phyloP scores from a whole-genome alignment of 2,797 vertebrate genomes.

The Spinus olivaceus region DNA sequence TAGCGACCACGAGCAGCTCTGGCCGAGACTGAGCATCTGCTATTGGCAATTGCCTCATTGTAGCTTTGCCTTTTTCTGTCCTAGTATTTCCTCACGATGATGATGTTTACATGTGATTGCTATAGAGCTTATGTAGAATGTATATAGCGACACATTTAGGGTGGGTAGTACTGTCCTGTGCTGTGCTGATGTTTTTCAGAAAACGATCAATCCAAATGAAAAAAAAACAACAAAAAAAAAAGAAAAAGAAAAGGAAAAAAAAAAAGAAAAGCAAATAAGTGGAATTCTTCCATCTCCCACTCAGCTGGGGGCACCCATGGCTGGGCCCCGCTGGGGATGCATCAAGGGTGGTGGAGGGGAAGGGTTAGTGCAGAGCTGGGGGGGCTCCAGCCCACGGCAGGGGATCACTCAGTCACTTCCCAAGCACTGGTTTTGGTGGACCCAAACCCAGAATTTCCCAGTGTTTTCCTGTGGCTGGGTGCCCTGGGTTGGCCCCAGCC shows the following conservation, averaged over 20 bases:
- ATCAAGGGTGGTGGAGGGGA: constrained; percentile 69
- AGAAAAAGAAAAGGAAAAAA: not conserved
- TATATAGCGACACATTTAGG: constrained; percentile 72
- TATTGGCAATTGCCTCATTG: constrained; percentile 77
- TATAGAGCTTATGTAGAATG: constrained; percentile 78
- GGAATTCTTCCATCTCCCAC: constrained; percentile 82
- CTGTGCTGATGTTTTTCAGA: constrained; percentile 76
- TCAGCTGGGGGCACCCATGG: not conserved
- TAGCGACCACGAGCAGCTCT: constrained; percentile 32
- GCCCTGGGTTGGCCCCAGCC: not conserved
- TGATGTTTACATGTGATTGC: constrained; percentile 83
- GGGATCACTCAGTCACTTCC: not conserved
- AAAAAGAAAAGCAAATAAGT: constrained; percentile 47
- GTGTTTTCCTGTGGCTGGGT: not conserved
- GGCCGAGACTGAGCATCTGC: constrained; percentile 71
- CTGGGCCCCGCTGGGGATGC: constrained; percentile 72
- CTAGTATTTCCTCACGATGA: constrained; percentile 77
- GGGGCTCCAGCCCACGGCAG: not conserved
- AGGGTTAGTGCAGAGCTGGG: constrained; percentile 48
- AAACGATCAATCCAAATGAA: constrained; percentile 46
- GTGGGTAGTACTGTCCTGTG: constrained; percentile 77
- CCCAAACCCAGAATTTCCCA: not conserved
- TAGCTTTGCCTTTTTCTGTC: constrained; percentile 81
- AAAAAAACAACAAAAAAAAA: not conserved
- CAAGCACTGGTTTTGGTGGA: not conserved